A percentile compares a stretch with the other conserved stretches of the same genome.
phyloP scores from a whole-genome alignment of 2,888 invertebrate species.

The Folsomia candida region DNA sequence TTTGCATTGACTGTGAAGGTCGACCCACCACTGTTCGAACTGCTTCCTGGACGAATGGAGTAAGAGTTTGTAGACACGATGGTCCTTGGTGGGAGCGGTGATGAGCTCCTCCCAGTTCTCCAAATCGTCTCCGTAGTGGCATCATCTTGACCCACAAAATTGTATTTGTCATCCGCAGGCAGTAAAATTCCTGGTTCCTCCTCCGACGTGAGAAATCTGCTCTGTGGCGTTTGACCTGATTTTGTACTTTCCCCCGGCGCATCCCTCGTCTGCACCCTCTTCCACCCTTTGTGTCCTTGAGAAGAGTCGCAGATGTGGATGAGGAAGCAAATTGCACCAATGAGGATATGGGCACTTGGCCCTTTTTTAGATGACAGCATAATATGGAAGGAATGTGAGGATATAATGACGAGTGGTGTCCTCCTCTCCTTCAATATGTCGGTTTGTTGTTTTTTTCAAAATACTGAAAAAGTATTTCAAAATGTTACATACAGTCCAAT shows the following conservation, averaged over 20 bases:
- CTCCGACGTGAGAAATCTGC: constrained; percentile 22
- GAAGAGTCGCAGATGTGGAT: not conserved
- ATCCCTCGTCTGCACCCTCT: not conserved
- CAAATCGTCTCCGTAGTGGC: not conserved
- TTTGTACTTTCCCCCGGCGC: not conserved
- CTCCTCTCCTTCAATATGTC: too few species aligned
- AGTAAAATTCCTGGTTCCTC: constrained; percentile 32
- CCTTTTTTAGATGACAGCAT: not conserved
- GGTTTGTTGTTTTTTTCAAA: too few species aligned
- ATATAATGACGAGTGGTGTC: too few species aligned
- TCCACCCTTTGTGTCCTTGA: not conserved
- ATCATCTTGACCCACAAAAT: constrained; percentile 13
- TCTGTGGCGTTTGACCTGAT: not conserved
- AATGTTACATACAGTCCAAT: too few species aligned
- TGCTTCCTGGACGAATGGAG: constrained; percentile 28
- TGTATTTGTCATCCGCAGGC: constrained; percentile 25
- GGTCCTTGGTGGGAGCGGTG: not conserved
- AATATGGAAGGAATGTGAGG: too few species aligned
- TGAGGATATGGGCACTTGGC: not conserved
- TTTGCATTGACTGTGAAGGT: constrained; percentile 37
- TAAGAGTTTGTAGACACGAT: constrained; percentile 33
- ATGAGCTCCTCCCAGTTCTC: constrained; percentile 1
- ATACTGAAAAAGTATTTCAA: too few species aligned
- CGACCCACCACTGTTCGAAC: constrained; percentile 13
- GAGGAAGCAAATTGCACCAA: too few species aligned